Evolutionary conservation across 2,888 invertebrate species (phyloP), one percentile per base, ranked within the genome.

Genomic region (Acronicta leporina): DNA sequence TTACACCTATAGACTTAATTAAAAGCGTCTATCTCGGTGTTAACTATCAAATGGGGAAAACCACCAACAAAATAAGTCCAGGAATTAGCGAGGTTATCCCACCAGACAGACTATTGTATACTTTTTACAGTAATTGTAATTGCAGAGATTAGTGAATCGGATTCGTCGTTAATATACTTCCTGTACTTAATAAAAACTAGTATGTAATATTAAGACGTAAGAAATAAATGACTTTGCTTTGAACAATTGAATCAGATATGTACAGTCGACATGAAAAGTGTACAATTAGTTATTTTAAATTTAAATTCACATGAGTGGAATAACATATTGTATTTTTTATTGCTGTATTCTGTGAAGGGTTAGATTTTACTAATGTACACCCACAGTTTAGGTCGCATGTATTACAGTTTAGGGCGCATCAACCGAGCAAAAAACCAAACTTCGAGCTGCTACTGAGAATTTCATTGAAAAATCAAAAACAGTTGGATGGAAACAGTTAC

Each of bases 131-230:
- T 52, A 35, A 67, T 49, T 53, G 56, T 52, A 40, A 67, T 52
- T 53, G 56, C 27, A 14, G 8, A 44, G 15, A 51, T 65, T n/a
- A 41, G 11, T 42, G 25, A 56, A 41, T 9, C 38, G 25, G 59
- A 58, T 69, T 64, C 14, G 45, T 65, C 53, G 50, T 49, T 15
- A 48, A 42, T 49, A 43, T 54, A 45, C 52, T 62, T 70, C 70
- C 70, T 61, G 51, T 11, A 44, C 25, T 41, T 8, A 13, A 46
- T 20, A 50, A 58, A 66, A 70, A 56, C 42, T 51, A 38, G 33
- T 51, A 25, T 44, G 38, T 47, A 41, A 27, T 41, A 43, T 33
- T 41, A 52, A 45, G 13, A 10, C 0, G n/a, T 33, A 48, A 42
- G 40, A 48, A 54, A 14, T 51, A 43, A 16, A 43, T 41, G 6